A percentile compares a stretch with the other conserved stretches of the same genome.
Conservation (phyloP, 2,113 vertebrate species). For the Brachypteracias leptosomus region DNA sequence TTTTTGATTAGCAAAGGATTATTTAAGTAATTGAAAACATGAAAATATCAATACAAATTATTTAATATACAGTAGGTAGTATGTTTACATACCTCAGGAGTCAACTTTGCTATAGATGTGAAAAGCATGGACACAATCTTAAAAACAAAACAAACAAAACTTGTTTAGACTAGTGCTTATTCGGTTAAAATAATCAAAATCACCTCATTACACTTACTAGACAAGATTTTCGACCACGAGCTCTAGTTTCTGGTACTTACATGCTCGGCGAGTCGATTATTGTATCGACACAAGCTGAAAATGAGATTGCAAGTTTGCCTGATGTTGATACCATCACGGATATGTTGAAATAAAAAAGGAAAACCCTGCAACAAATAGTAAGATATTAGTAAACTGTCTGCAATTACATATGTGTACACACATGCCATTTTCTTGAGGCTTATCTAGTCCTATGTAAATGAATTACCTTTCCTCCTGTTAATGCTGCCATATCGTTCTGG, state of each 20-base stretch:
- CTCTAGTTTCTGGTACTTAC: slow-evolving; percentile 71
- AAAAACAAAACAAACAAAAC: slow-evolving; percentile 52
- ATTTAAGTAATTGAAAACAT: not conserved
- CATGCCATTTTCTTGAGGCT: not conserved
- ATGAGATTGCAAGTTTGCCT: slow-evolving; percentile 98
- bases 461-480: slow-evolving; percentile 94
- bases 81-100: slow-evolving; percentile 88
- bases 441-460: not conserved
- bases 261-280: slow-evolving; percentile 96
- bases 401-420: not conserved
- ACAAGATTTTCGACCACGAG: not conserved
- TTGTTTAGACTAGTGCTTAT: slow-evolving; percentile 42
- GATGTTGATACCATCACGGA: slow-evolving; percentile 98
- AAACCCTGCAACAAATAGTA: slow-evolving; percentile 82
- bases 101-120: slow-evolving; percentile 98
- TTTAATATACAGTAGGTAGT: not conserved
- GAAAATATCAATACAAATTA: not conserved
- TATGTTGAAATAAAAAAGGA: slow-evolving; percentile 99
- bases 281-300: slow-evolving; percentile 98
- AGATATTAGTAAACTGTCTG: not conserved
- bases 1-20: not conserved
- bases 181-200: not conserved
- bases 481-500: slow-evolving; percentile 97
- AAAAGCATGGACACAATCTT: slow-evolving; percentile 99
- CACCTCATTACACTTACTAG: not conserved